Evolutionary conservation across 37 sponge, comb jelly and placozoan genomes (phyloP).

Genomic region (Bolinopsis microptera): DNA sequence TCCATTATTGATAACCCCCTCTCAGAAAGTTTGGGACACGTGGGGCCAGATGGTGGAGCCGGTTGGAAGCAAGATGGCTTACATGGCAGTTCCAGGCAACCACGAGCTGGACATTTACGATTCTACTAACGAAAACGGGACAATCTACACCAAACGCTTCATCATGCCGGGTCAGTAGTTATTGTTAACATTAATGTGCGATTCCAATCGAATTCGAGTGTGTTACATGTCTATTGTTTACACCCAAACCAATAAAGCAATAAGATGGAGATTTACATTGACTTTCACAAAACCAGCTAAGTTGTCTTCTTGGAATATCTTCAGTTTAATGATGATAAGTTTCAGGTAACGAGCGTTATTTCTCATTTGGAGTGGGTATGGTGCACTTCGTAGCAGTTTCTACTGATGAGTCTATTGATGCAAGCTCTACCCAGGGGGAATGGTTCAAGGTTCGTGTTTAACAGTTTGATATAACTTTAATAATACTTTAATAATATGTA

Average conservation of each 20-base stretch:
- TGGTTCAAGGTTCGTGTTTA: constrained; percentile 20
- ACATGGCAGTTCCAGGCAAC: constrained; percentile 68
- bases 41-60: constrained; percentile 70
- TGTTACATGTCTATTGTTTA: too few species aligned
- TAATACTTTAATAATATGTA: too few species aligned
- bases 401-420: constrained; percentile 38
- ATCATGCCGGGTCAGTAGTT: constrained; percentile 66
- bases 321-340: too few species aligned
- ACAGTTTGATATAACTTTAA: too few species aligned
- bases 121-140: constrained; percentile 56
- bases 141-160: constrained; percentile 63
- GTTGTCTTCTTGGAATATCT: too few species aligned
- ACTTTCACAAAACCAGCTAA: too few species aligned
- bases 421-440: constrained; percentile 4
- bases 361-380: constrained; percentile 56
- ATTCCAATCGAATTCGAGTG: too few species aligned
- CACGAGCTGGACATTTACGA: constrained; percentile 53
- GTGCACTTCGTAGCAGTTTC: constrained; percentile 67
- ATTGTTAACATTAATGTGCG: too few species aligned
- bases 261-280: too few species aligned
- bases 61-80: constrained; percentile 24
- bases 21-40: constrained; percentile 64
- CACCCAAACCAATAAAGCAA: too few species aligned
- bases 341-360: constrained; percentile 38
- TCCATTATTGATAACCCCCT: not conserved